These are phyloP conservation scores for Aix galericulata DNA, from an alignment of 2,113 vertebrate genomes.

Conservation along the genomic window DNA sequence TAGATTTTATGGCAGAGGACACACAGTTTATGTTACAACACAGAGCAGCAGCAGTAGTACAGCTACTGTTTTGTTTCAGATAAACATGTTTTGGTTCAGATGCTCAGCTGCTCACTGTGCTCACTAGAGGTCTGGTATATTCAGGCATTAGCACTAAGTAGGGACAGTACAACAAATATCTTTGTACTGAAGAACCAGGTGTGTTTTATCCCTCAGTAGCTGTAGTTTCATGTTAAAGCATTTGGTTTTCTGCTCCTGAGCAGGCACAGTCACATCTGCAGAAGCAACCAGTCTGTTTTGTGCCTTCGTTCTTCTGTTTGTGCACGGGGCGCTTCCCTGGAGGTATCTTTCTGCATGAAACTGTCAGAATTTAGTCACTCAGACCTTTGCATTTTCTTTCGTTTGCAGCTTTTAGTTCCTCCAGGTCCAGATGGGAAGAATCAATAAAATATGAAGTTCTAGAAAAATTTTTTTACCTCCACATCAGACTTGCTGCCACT, in stretches of 20 bases:
- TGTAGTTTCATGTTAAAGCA: not conserved
- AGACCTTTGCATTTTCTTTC: not conserved
- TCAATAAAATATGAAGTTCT: not conserved
- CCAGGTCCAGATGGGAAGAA: not conserved
- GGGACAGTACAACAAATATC: not conserved
- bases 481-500: not conserved
- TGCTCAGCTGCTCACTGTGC: not conserved
- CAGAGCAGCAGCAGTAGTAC: not conserved
- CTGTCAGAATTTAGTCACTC: not conserved
- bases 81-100: not conserved
- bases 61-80: not conserved
- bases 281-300: not conserved
- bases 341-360: fast-evolving
- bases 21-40: not conserved
- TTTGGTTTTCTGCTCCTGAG: not conserved
- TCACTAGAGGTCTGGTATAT: not conserved
- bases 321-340: not conserved
- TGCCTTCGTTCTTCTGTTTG: not conserved
- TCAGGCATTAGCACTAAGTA: not conserved
- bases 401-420: not conserved
- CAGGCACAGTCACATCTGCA: fast-evolving
- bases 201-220: not conserved
- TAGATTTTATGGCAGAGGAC: not conserved
- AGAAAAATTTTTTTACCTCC: not conserved
- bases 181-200: not conserved